Evolutionary conservation across 2,888 invertebrate genomes (phyloP), one percentile per base, ranked within the genome.

Genomic region (Eretmocerus hayati): DNA sequence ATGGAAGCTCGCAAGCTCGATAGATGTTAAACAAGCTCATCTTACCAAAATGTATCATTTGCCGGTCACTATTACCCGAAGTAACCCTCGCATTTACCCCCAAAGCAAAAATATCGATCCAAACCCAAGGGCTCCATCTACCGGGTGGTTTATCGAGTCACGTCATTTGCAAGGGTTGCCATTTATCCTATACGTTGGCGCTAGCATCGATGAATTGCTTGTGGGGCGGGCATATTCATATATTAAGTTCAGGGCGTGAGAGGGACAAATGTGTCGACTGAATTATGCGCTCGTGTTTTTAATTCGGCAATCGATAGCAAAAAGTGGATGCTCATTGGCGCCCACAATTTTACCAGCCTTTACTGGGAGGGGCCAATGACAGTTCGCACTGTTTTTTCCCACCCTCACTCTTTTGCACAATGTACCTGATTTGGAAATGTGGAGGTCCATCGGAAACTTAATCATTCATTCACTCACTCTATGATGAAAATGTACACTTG

Each of bases 211-310:
- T n/a, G n/a, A n/a, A n/a, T n/a, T n/a, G n/a, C n/a, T n/a, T n/a
- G n/a, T n/a, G n/a, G n/a, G n/a, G n/a, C n/a, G n/a, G n/a, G n/a
- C n/a, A n/a, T n/a, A n/a, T n/a, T n/a, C n/a, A n/a, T n/a, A n/a
- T n/a, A n/a, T n/a, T n/a, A n/a, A n/a, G n/a, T n/a, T n/a, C n/a
- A n/a, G n/a, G n/a, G n/a, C n/a, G n/a, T n/a, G n/a, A n/a, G n/a
- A n/a, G n/a, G n/a, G n/a, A n/a, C n/a, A n/a, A 43, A 60, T 22
- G 48, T 40, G 22, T 40, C 62, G 60, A 60, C 58, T 62, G 65
- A 67, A 67, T 67, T 67, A 67, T 67, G 62, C 66, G 67, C 66
- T 65, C 67, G 65, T 65, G 65, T 67, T 67, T 67, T 67, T 67
- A 66, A 65, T 67, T 65, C 64, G 62, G 63, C 65, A 66, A 67